Conservation (phyloP, 2,888 invertebrate species). For the Eristalis intricaria region DNA sequence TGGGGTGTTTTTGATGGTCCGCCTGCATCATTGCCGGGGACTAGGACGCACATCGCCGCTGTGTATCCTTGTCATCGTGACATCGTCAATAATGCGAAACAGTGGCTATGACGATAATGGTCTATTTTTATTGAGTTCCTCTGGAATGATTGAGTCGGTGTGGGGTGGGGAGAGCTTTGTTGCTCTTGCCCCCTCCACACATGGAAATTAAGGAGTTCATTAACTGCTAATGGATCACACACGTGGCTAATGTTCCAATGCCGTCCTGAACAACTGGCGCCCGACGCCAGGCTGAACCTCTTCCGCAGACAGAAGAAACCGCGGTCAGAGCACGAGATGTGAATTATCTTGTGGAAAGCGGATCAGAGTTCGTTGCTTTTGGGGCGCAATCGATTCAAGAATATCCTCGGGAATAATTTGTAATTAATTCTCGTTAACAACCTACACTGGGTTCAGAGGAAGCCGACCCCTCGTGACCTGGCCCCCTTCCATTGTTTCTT, state of each 20-base stretch:
- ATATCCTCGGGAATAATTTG: background rate
- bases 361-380: background rate
- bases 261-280: background rate
- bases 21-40: slow-evolving; percentile 2
- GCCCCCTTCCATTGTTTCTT: background rate
- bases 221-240: background rate
- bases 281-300: background rate
- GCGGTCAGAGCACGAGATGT: background rate
- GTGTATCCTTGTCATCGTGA: background rate
- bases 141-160: background rate
- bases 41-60: background rate
- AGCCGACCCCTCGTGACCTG: background rate
- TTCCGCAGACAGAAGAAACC: background rate
- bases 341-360: background rate
- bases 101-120: slow-evolving; percentile 1
- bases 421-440: background rate
- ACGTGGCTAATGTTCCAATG: background rate
- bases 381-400: background rate
- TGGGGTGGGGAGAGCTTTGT: too few relatives aligned
- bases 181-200: background rate
- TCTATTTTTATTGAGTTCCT: slow-evolving; percentile 12
- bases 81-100: background rate
- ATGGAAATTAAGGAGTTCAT: background rate
- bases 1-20: slow-evolving; percentile 23
- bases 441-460: background rate